These are phyloP conservation scores for Brachionichthys hirsutus DNA, from an alignment of 2,113 vertebrate genomes.

Conservation along the genomic window DNA sequence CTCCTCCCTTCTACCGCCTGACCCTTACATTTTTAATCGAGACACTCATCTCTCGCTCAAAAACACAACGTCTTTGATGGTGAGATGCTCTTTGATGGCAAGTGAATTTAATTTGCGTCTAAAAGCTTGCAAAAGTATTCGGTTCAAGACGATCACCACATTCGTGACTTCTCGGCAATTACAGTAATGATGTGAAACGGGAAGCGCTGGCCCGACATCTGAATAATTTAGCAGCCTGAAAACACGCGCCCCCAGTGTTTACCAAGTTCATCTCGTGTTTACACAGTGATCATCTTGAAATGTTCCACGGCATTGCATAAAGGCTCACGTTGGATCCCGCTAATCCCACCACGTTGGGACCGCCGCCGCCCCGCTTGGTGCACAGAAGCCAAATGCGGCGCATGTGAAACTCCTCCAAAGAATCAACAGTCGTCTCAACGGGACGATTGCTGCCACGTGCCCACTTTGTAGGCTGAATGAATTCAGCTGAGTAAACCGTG, in stretches of 20 bases:
- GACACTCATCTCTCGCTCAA: slow-evolving; percentile 69
- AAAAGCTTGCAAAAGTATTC: slow-evolving; percentile 66
- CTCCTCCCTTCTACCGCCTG: slow-evolving; percentile 44
- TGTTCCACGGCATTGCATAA: slow-evolving; percentile 54
- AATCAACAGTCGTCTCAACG: slow-evolving; percentile 1
- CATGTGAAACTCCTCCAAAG: slow-evolving; percentile 35
- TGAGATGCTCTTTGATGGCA: slow-evolving; percentile 67
- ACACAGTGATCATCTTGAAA: slow-evolving; percentile 51
- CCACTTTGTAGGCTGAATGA: slow-evolving; percentile 22
- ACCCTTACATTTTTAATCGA: slow-evolving; percentile 70
- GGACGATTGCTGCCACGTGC: background rate
- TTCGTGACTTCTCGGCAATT: slow-evolving; percentile 68
- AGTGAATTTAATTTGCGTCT: slow-evolving; percentile 69
- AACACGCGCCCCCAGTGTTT: slow-evolving; percentile 62
- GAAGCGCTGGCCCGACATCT: slow-evolving; percentile 70
- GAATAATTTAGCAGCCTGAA: slow-evolving; percentile 66
- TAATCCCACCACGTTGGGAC: slow-evolving; percentile 39
- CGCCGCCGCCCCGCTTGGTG: slow-evolving; percentile 15
- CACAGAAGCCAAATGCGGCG: slow-evolving; percentile 18
- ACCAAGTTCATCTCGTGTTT: slow-evolving; percentile 63
- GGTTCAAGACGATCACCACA: slow-evolving; percentile 57
- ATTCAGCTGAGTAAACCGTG: slow-evolving; percentile 14
- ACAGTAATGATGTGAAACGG: slow-evolving; percentile 68
- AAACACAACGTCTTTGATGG: slow-evolving; percentile 68
- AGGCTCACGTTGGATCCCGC: slow-evolving; percentile 45